Base-by-base conservation (phyloP, 2,888 invertebrate species). In the Cataglyphis livida region DNA sequence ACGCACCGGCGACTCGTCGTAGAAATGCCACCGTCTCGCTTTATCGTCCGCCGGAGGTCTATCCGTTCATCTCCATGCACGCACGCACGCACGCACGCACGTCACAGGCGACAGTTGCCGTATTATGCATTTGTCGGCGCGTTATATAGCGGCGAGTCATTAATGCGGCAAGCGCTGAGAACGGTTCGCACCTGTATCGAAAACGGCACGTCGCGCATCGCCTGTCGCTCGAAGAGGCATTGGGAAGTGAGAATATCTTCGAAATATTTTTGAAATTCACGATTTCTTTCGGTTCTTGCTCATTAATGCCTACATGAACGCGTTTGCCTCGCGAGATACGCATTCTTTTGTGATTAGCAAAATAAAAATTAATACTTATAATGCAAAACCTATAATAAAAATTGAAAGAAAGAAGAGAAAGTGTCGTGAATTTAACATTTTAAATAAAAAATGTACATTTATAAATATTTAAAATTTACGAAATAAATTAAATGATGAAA, bases 21-120 rank as follows among this genome's bases (percentile, higher is more conserved):
- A 85, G 85, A 90, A 86, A 90, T 89, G 87, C 89, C 75, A 89
- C 85, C 84, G 88, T 88, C 85, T 84, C 88, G 86, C 85, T 88
- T 84, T 85, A 82, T 82, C 85, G 76, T 82, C 83, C 65, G 84
- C 76, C 82, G 44, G n/a, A 62, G 28, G 65, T 79, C 59, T 59
- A 75, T 79, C 76, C 70, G 66, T 66, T 76, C 78, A 82, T 78
- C 76, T 83, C 51, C 81, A 59, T 28, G 21, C 51, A 21, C 25
- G 54, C 74, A 66, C 32, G 70, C 59, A 51, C 41, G 68, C 66
- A 66, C 64, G 74, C 73, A 76, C 48, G 82, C 70, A 74, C 25
- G 78, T 62, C 76, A 65, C 51, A 64, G 51, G 73, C 62, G 64
- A 21, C 66, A 28, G 66, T 57, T 65, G 32, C 38, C 78, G 66